Evolutionary conservation across 2,113 vertebrate genomes (phyloP), one percentile per base, ranked within the genome.

Genomic region (Neopipo cinnamomea): DNA sequence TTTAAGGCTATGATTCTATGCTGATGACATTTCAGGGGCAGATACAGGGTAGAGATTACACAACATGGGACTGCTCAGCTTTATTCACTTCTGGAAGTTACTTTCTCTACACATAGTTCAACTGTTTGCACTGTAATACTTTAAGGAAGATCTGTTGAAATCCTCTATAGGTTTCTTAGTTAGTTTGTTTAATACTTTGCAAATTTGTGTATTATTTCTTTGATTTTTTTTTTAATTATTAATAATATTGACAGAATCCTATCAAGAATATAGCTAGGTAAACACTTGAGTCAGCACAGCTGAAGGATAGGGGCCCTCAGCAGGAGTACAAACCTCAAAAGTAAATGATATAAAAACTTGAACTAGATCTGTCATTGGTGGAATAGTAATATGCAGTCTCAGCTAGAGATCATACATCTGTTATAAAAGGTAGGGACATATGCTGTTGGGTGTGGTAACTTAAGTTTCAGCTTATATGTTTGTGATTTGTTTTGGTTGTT

Each of bases 161-260:
- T 56, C 2, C 49, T 28, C 31, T 70, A 2, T 17, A 12, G 8
- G 2, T 13, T 35, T 44, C 14, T 30, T 44, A 7, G 4, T 1
- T 18, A 16, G 25, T 25, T 21, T 37, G 9, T 53, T 33, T 27
- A 37, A 41, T 65, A 31, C 11, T 53, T 44, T 44, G 4, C 1
- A 14, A 70, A 56, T 67, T 28, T 47, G 8, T 52, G 37, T 24
- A 20, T 49, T 10, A 13, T 70, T 91, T 62, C 2, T 28, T 52
- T 44, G 7, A 2, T 0, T 1, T 9, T 78, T 73, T 35, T 0
- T 9, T 8, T 31, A 39, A 39, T 8, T 20, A 37, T 50, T 44
- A 41, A 27, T 25, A 46, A n/a, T 33, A 67, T 46, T 63, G 42
- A 77, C 16, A 81, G 37, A 46, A 44, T 37, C 2, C 4, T 70